A percentile compares a stretch with the other conserved stretches of the same genome.
Evolutionary conservation across 1,140 invertebrate species (phyloP).

Genomic region (Adoxophyes honmai): DNA sequence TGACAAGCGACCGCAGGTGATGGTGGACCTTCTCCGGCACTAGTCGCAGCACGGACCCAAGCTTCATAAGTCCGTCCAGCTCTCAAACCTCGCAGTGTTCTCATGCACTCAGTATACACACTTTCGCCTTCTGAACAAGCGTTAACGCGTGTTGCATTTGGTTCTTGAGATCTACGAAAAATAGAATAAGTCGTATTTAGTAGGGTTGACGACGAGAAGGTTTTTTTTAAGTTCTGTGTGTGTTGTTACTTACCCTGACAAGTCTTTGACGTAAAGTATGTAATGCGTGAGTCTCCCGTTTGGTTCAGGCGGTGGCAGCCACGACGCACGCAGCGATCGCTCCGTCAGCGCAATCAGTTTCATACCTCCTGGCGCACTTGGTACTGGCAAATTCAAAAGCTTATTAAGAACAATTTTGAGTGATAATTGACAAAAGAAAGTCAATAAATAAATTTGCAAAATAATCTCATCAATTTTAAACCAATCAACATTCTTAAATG

Average conservation of each 20-base stretch:
- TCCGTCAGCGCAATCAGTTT: constrained; percentile 89
- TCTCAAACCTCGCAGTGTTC: constrained; percentile 79
- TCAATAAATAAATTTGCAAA: too few species aligned
- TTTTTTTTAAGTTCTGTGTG: too few species aligned
- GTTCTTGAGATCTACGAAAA: constrained; percentile 75
- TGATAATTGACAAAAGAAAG: too few species aligned
- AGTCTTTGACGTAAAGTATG: constrained; percentile 83
- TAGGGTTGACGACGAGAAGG: too few species aligned
- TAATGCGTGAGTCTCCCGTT: constrained; percentile 91
- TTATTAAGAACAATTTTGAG: not conserved
- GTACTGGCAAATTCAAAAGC: constrained; percentile 78
- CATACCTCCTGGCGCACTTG: constrained; percentile 88
- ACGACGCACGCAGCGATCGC: constrained; percentile 89
- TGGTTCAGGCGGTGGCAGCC: constrained; percentile 87
- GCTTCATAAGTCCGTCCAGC: constrained; percentile 88
- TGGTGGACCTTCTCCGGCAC: constrained; percentile 85
- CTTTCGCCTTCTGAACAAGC: constrained; percentile 53
- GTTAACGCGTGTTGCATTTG: constrained; percentile 70
- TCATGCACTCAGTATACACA: constrained; percentile 51
- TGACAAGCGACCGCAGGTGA: constrained; percentile 63
- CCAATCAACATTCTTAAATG: too few species aligned
- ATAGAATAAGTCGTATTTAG: not conserved
- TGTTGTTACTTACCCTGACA: constrained; percentile 60
- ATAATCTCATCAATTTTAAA: too few species aligned
- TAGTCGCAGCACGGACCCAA: constrained; percentile 90